These are phyloP conservation scores for Triops longicaudatus DNA, from an alignment of 1,140 invertebrate species.

Conservation along the genomic window DNA sequence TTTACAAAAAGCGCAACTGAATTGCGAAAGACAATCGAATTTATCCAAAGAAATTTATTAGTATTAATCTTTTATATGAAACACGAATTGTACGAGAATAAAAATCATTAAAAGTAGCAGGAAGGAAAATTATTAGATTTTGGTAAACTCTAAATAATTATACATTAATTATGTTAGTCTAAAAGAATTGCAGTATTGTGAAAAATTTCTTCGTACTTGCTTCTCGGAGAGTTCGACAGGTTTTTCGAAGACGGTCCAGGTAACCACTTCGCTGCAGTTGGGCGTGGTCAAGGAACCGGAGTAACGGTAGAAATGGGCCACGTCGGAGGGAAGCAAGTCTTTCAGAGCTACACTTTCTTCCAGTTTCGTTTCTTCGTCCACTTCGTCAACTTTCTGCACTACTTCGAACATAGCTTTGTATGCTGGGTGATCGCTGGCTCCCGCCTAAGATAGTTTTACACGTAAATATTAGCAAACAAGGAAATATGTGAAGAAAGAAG, in stretches of 20 bases:
- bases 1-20: no score
- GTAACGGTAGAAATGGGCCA: constrained; percentile 53
- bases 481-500: not conserved
- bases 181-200: no score
- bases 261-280: constrained; percentile 57
- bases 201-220: constrained; percentile 42
- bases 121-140: no score
- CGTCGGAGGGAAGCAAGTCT: constrained; percentile 46
- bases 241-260: constrained; percentile 60
- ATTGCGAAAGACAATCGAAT: no score
- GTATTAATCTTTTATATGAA: no score
- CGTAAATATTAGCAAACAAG: not conserved
- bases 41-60: no score
- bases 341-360: constrained; percentile 38
- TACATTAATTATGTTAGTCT: no score
- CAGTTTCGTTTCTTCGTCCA: constrained; percentile 33
- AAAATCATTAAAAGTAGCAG: no score
- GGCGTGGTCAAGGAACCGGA: constrained; percentile 67
- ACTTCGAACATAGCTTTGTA: constrained; percentile 42
- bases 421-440: constrained; percentile 42
- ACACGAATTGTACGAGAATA: no score
- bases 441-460: constrained; percentile 34
- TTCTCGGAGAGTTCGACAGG: constrained; percentile 48
- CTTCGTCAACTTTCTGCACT: constrained; percentile 37
- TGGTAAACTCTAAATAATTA: no score